Conservation (phyloP, 2,888 invertebrate genomes). For the Glaucopsyche alexis region DNA sequence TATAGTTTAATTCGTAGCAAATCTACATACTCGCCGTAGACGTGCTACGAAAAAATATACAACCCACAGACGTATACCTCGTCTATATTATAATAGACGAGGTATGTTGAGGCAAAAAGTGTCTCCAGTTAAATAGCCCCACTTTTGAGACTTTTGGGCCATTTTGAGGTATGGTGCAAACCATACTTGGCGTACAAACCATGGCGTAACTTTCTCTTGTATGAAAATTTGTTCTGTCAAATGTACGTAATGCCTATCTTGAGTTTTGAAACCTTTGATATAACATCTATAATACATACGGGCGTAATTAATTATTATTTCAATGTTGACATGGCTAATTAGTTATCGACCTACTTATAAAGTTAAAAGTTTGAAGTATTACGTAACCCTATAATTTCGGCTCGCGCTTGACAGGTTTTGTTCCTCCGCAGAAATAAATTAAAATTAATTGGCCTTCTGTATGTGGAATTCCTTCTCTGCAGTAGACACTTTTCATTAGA, state of each 20-base stretch:
- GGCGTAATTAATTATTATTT: not conserved
- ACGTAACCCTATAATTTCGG: not conserved
- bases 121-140: too few species aligned
- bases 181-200: too few species aligned
- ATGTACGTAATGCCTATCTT: too few species aligned
- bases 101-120: too few species aligned
- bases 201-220: too few species aligned
- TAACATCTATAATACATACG: not conserved
- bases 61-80: too few species aligned
- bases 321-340: not conserved
- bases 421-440: not conserved
- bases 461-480: conserved; percentile 12
- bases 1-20: not conserved
- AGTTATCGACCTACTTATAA: conserved; percentile 3
- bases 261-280: too few species aligned
- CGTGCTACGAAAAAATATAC: not conserved
- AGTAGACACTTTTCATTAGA: conserved; percentile 9
- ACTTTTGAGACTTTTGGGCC: too few species aligned
- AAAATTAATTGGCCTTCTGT: conserved; percentile 20
- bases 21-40: not conserved
- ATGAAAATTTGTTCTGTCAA: too few species aligned
- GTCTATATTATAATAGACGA: too few species aligned
- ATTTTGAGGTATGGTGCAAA: too few species aligned
- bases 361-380: conserved; percentile 1
- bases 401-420: conserved; percentile 5